Conservation (phyloP, 2,797 vertebrate species). For the Myotis planiceps region DNA sequence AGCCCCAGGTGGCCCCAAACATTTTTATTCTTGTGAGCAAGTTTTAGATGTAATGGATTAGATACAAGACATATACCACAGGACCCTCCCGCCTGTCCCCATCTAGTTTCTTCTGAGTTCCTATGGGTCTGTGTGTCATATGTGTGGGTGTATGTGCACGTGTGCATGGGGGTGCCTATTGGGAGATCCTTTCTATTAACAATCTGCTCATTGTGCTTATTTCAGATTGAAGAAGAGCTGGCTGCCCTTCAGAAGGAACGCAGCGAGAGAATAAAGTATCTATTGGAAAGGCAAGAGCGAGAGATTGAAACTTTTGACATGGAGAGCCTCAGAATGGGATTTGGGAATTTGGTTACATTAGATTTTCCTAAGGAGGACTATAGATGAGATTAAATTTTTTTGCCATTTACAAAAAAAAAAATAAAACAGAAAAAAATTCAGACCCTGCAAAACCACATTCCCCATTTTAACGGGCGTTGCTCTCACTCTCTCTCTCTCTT, state of each 20-base stretch:
- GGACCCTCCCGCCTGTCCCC: not conserved
- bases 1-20: not conserved
- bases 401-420: slow-evolving; percentile 85
- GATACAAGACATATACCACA: not conserved
- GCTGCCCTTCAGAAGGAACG: slow-evolving; percentile 98
- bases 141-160: not conserved
- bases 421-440: slow-evolving; percentile 83
- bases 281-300: slow-evolving; percentile 96
- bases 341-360: slow-evolving; percentile 94
- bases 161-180: accelerated
- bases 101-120: not conserved
- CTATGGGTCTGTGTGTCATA: accelerated
- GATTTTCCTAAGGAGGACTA: slow-evolving; percentile 99
- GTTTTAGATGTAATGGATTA: not conserved
- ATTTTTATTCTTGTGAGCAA: not conserved
- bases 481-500: slow-evolving; percentile 88
- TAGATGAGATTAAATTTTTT: slow-evolving; percentile 95
- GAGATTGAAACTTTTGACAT: slow-evolving; percentile 97
- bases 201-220: slow-evolving; percentile 50
- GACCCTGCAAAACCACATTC: slow-evolving; percentile 88
- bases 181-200: not conserved
- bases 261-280: slow-evolving; percentile 96
- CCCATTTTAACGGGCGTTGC: slow-evolving; percentile 88
- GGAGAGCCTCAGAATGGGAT: slow-evolving; percentile 98
- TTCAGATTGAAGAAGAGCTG: slow-evolving; percentile 98